Conservation (phyloP, 2,113 vertebrate genomes). For the Hippocampus barbouri region DNA sequence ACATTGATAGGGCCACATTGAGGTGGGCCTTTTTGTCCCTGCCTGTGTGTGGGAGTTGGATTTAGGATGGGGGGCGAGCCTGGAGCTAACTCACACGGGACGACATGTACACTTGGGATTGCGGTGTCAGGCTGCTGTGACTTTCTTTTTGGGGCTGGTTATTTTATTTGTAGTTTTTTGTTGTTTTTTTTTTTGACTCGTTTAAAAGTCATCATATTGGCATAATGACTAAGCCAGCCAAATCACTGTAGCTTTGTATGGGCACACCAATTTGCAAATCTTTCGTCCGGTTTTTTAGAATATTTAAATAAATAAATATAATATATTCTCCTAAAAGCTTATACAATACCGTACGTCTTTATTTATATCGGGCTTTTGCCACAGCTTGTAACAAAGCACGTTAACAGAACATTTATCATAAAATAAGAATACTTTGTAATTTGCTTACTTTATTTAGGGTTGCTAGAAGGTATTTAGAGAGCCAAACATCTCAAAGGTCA, state of each 20-base stretch:
- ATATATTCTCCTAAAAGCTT: too few species aligned
- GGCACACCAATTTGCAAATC: conserved; percentile 26
- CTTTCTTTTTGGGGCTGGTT: conserved; percentile 26
- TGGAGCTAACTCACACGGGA: conserved; percentile 55
- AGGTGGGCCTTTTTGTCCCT: conserved; percentile 70
- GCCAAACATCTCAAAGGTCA: neutral
- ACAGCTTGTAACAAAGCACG: too few species aligned
- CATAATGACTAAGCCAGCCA: conserved; percentile 37
- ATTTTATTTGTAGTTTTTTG: conserved; percentile 34
- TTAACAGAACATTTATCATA: too few species aligned
- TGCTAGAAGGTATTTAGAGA: too few species aligned
- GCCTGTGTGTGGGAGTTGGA: conserved; percentile 66
- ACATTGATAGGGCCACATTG: conserved; percentile 74
- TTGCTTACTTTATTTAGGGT: neutral
- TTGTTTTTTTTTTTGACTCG: conserved; percentile 32
- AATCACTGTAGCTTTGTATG: conserved; percentile 38
- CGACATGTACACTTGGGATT: conserved; percentile 49
- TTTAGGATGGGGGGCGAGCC: conserved; percentile 49
- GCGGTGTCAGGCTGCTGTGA: conserved; percentile 35
- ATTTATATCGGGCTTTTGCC: too few species aligned
- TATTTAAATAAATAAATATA: too few species aligned
- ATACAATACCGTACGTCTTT: too few species aligned
- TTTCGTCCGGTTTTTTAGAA: neutral
- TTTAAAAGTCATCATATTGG: conserved; percentile 46
- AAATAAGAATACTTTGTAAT: neutral